These are phyloP conservation scores for Eulimnadia texana DNA, from an alignment of 1,140 invertebrate species.

Conservation along the genomic window DNA sequence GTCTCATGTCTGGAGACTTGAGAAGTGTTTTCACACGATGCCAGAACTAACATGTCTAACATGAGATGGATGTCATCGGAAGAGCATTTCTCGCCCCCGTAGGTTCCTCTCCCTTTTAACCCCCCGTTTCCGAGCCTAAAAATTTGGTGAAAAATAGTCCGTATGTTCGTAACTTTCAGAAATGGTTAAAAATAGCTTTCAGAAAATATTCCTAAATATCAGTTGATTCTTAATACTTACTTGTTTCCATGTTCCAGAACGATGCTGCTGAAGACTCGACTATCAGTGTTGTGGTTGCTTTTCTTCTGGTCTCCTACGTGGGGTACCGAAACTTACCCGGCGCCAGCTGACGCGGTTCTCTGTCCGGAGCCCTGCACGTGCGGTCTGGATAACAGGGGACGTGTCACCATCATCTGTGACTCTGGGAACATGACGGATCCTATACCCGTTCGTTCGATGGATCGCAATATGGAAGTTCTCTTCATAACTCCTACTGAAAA, in stretches of 20 bases:
- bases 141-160: too few relatives aligned
- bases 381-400: slow-evolving; percentile 24
- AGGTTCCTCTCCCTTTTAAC: background rate
- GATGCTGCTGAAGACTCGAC: background rate
- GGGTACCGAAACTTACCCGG: background rate
- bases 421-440: slow-evolving; percentile 41
- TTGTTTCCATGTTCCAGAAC: too few relatives aligned
- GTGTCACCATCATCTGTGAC: slow-evolving; percentile 32
- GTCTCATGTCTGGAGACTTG: background rate
- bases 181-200: too few relatives aligned
- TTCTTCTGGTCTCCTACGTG: background rate
- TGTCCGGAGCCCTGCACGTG: slow-evolving; percentile 24
- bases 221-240: too few relatives aligned
- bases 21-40: background rate
- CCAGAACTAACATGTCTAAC: background rate
- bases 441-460: slow-evolving; percentile 43
- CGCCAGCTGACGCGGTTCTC: background rate
- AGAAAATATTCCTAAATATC: too few relatives aligned
- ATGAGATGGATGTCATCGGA: background rate
- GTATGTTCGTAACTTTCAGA: too few relatives aligned
- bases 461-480: slow-evolving; percentile 45
- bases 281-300: background rate
- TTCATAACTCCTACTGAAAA: slow-evolving; percentile 48
- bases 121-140: too few relatives aligned
- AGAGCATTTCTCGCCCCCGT: background rate